phyloP scores from a whole-genome alignment of 1,140 invertebrate species.

The Drosophila pandora region DNA sequence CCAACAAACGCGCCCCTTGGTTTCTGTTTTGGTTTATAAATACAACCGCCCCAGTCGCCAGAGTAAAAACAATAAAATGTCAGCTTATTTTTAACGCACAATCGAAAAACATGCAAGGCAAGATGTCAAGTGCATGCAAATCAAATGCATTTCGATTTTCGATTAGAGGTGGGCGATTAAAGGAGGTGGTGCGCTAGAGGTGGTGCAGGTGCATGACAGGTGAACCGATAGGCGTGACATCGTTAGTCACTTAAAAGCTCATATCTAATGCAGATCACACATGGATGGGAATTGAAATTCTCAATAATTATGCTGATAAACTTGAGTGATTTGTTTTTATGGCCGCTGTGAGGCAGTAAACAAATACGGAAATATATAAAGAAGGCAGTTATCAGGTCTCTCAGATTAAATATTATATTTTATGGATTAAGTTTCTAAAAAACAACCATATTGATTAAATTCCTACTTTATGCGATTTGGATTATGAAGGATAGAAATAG shows the following conservation, averaged over 20 bases:
- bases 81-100: slow-evolving; percentile 53
- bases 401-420: neutral
- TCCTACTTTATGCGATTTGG: neutral
- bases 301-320: slow-evolving; percentile 20
- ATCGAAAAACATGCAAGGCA: slow-evolving; percentile 27
- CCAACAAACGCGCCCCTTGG: slow-evolving; percentile 31
- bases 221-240: slow-evolving; percentile 20
- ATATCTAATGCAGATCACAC: slow-evolving; percentile 30
- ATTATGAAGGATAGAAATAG: slow-evolving; percentile 1
- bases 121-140: slow-evolving; percentile 55
- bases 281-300: slow-evolving; percentile 15
- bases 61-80: slow-evolving; percentile 47
- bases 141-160: slow-evolving; percentile 14
- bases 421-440: too few species aligned
- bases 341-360: slow-evolving; percentile 16
- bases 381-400: neutral
- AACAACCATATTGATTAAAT: neutral
- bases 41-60: slow-evolving; percentile 18
- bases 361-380: slow-evolving; percentile 26
- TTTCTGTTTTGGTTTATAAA: slow-evolving; percentile 38
- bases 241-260: slow-evolving; percentile 20
- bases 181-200: too few species aligned
- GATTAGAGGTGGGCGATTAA: neutral
- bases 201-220: neutral
- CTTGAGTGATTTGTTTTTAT: slow-evolving; percentile 35